Conservation (phyloP, 2,888 invertebrate species). For the Pristionchus maxplancki region DNA sequence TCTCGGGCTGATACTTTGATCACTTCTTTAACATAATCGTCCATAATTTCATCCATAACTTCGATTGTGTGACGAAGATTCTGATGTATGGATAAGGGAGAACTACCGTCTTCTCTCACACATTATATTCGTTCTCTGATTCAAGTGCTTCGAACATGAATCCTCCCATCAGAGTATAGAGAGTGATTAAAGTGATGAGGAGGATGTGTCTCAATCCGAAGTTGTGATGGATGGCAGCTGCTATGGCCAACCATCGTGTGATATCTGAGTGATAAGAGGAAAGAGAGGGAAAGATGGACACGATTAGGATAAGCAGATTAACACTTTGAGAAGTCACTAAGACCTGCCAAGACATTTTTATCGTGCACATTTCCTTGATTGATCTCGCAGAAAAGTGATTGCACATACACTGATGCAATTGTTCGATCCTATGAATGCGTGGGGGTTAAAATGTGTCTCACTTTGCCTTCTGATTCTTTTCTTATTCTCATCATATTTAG, state of each 20-base stretch:
- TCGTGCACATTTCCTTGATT: not conserved
- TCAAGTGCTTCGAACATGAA: slow-evolving; percentile 64
- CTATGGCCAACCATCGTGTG: slow-evolving; percentile 62
- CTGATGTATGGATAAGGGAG: slow-evolving; percentile 5
- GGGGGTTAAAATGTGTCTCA: not conserved
- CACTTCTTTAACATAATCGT: not conserved
- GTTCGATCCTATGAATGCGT: not conserved
- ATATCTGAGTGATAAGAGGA: slow-evolving; percentile 55
- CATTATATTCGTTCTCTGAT: slow-evolving; percentile 59
- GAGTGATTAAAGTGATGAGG: slow-evolving; percentile 59
- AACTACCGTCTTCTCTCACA: slow-evolving; percentile 40
- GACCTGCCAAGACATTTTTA: not conserved
- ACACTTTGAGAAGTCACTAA: slow-evolving; percentile 11
- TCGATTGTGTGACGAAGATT: slow-evolving; percentile 1
- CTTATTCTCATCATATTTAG: slow-evolving; percentile 31
- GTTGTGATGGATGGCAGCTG: slow-evolving; percentile 68
- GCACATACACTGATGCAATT: not conserved
- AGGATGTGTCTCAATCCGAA: slow-evolving; percentile 69
- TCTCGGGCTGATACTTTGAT: not conserved
- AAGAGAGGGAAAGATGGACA: not conserved
- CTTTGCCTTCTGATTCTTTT: slow-evolving; percentile 16
- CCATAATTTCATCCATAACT: slow-evolving; percentile 36
- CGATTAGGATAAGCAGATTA: slow-evolving; percentile 21
- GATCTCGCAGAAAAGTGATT: slow-evolving; percentile 15
- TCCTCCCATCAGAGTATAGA: slow-evolving; percentile 65